Evolutionary conservation across 2,888 invertebrate species (phyloP), one percentile per base, ranked within the genome.

Genomic region (Creontiades dilutus): DNA sequence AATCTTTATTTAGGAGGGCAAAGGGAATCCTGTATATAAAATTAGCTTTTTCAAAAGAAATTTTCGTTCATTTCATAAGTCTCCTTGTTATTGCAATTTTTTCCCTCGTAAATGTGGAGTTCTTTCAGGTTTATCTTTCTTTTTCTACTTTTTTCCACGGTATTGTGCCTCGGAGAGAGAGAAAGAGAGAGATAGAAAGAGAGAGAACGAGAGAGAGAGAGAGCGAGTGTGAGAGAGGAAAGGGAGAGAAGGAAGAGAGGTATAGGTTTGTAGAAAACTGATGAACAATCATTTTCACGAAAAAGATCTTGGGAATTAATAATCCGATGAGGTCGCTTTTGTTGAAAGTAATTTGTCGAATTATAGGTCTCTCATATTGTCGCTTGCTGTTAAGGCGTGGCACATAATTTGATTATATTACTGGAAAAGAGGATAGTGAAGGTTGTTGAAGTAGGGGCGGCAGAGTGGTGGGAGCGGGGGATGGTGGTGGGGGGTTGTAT

Each of bases 331-430:
- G 9, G 7, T 61, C n/a, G 14, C 61, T 61, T 19, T 61, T 61
- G 61, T 19, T 61, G 61, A 61, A 61, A 61, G 14, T 76, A 28
- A 76, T 76, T 76, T 12, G 12, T 37, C 4, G n/a, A 76, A 76
- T 76, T 76, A 76, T 76, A 46, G 28, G 28, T 76, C 11, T 46
- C 76, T 76, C 27, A 46, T 37, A 76, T 28, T 76, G 76, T 14
- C 11, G 14, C 37, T 46, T 28, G 46, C 76, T 9, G 19, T 28
- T 46, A n/a, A 76, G 76, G 76, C 76, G 76, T 76, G 76, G 76
- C 37, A 46, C 76, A 76, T 76, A 76, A 76, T 76, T 76, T 76
- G 76, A 28, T 76, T 76, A 28, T 76, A 76, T 76, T 28, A 76
- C 28, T 16, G 46, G 28, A 76, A 76, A 46, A 76, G 46, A 76